phyloP scores from a whole-genome alignment of 2,797 vertebrate genomes.

The Coilia nasus region DNA sequence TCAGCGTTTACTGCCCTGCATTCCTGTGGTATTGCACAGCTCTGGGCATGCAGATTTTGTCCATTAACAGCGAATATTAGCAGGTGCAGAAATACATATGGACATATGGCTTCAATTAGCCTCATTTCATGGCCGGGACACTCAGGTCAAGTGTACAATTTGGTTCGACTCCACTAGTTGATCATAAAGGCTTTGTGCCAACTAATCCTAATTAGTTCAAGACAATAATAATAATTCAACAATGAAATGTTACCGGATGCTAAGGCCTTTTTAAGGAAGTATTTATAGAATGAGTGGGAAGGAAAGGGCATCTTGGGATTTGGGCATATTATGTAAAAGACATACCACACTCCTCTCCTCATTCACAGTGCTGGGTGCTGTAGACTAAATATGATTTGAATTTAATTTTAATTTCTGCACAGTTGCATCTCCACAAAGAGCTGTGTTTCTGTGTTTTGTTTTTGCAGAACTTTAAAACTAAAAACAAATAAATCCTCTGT shows the following conservation, averaged over 20 bases:
- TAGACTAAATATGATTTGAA: background rate
- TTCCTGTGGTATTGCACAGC: background rate
- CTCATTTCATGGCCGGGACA: conserved; percentile 32
- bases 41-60: background rate
- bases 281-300: background rate
- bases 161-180: conserved; percentile 3
- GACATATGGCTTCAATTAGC: conserved; percentile 49
- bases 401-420: too few relatives aligned
- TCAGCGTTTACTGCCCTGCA: background rate
- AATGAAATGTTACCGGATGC: background rate
- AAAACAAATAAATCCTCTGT: too few relatives aligned
- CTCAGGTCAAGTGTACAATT: conserved; percentile 30
- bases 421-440: too few relatives aligned
- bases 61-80: background rate
- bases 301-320: background rate
- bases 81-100: conserved; percentile 37
- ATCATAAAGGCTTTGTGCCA: background rate
- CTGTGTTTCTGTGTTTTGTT: too few relatives aligned
- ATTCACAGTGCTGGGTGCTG: background rate
- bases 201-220: conserved; percentile 13
- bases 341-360: background rate
- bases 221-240: conserved; percentile 1
- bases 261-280: background rate
- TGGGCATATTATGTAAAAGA: background rate
- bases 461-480: too few relatives aligned